Evolutionary conservation across 2,797 vertebrate species (phyloP).

Genomic region (Galago senegalensis): DNA sequence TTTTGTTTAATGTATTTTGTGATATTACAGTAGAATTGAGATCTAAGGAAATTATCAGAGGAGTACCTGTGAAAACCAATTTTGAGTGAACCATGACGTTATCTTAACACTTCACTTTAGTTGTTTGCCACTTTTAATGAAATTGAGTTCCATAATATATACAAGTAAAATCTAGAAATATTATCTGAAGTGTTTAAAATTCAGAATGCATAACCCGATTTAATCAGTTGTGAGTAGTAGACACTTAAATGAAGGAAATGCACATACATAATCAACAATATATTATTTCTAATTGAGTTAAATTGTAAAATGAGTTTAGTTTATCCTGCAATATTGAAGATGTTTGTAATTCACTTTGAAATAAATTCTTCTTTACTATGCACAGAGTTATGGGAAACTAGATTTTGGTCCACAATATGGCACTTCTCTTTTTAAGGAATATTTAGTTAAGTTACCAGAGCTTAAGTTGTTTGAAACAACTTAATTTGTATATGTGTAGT

Average conservation of each 20-base stretch:
- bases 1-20: conserved; percentile 74
- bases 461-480: not conserved
- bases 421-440: conserved; percentile 10
- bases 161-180: conserved; percentile 74
- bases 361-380: conserved; percentile 38
- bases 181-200: conserved; percentile 73
- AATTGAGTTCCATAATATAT: conserved; percentile 55
- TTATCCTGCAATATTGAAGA: conserved; percentile 70
- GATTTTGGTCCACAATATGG: not conserved
- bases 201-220: conserved; percentile 66
- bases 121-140: conserved; percentile 69
- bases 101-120: conserved; percentile 75
- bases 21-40: conserved; percentile 67
- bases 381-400: conserved; percentile 57
- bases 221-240: conserved; percentile 76
- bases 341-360: conserved; percentile 75
- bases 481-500: not conserved
- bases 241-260: conserved; percentile 73
- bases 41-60: conserved; percentile 72
- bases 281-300: conserved; percentile 80
- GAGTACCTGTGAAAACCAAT: conserved; percentile 64
- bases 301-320: conserved; percentile 76
- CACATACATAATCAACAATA: conserved; percentile 73
- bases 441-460: conserved; percentile 46
- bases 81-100: conserved; percentile 51